Conservation (phyloP, 2,888 invertebrate genomes). For the Barypeithes pellucidus region DNA sequence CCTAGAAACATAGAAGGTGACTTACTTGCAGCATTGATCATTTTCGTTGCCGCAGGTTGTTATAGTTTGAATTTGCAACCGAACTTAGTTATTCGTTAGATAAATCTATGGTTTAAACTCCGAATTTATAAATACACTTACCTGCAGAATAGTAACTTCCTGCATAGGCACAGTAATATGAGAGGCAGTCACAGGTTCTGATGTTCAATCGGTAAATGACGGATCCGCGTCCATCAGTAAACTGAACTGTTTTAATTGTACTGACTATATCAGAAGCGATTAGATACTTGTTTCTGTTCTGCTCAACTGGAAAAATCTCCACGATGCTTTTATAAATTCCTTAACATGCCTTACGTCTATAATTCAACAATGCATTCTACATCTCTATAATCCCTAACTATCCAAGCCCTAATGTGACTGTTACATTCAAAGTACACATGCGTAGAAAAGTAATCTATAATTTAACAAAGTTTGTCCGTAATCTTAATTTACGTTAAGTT, state of each 20-base stretch:
- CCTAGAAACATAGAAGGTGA: conserved; percentile 23
- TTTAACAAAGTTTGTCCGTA: conserved; percentile 44
- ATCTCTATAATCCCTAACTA: background rate
- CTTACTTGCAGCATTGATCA: conserved; percentile 2
- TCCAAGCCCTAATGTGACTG: background rate
- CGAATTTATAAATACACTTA: background rate
- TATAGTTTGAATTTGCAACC: conserved; percentile 3
- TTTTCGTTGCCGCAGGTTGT: conserved; percentile 20
- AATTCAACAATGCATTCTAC: background rate
- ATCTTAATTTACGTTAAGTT: conserved; percentile 47
- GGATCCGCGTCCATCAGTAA: no score
- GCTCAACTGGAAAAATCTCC: no score
- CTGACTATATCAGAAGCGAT: no score
- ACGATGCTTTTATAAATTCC: no score
- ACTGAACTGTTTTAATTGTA: no score
- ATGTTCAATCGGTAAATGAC: no score
- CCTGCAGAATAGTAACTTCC: no score
- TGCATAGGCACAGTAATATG: no score
- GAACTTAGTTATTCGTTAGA: background rate
- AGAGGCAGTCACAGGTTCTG: no score
- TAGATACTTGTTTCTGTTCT: no score
- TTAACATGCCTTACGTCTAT: no score
- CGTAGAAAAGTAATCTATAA: conserved; percentile 43
- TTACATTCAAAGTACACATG: conserved; percentile 20
- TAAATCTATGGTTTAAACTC: background rate